Percentiles rank a stretch among this genome's conserved stretches.
phyloP scores from a whole-genome alignment of 30 jellyfish, hydroid and myxozoan species.

The Hydractinia symbiolongicarpus region DNA sequence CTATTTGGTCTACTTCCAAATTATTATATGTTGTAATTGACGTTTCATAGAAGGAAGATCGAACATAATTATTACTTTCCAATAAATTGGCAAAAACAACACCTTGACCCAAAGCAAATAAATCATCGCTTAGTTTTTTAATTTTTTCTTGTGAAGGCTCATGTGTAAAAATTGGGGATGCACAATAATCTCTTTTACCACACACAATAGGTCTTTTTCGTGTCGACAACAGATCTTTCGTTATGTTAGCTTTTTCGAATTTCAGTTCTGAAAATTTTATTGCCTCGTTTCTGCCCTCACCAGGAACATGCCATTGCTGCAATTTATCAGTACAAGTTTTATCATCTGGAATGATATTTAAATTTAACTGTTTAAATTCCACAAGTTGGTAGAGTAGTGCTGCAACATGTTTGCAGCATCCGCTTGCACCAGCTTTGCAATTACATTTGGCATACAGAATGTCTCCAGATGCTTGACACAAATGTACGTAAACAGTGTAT shows the following conservation, averaged over 20 bases:
- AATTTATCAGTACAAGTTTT: no score
- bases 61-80: neutral
- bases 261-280: constrained; percentile 2
- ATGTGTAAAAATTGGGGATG: constrained; percentile 21
- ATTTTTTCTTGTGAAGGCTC: constrained; percentile 8
- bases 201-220: constrained; percentile 37
- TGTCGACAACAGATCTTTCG: neutral
- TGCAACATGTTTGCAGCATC: neutral
- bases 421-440: no score
- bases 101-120: constrained; percentile 17
- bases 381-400: constrained; percentile 3
- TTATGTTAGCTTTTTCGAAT: neutral
- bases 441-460: no score
- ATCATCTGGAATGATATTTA: no score
- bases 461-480: neutral
- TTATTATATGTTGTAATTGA: neutral
- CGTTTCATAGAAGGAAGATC: constrained; percentile 20
- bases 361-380: no score
- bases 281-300: neutral
- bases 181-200: neutral
- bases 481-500: constrained; percentile 8
- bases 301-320: no score
- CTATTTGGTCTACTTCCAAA: constrained; percentile 9
- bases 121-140: constrained; percentile 14
- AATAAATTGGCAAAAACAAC: constrained; percentile 19